phyloP scores from a whole-genome alignment of 2,113 vertebrate species.

The Romanogobio albipinnatus region DNA sequence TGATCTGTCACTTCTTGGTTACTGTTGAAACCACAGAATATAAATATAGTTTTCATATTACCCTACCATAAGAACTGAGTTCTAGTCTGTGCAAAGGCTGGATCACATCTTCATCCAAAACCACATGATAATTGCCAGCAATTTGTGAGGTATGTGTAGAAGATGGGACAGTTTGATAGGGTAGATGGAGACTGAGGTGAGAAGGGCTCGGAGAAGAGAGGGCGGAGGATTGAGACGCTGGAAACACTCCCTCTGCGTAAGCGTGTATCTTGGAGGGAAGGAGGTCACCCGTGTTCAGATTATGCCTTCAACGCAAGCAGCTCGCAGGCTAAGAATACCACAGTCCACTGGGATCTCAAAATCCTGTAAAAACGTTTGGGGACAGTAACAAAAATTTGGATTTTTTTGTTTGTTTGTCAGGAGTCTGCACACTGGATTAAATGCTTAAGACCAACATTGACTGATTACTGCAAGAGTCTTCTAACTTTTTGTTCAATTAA shows the following conservation, averaged over 20 bases:
- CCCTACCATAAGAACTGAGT: neutral
- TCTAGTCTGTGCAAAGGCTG: conserved; percentile 4
- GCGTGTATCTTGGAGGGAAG: conserved; percentile 49
- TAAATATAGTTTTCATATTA: conserved; percentile 29
- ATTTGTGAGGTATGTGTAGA: conserved; percentile 43
- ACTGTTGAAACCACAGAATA: conserved; percentile 24
- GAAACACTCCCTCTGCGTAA: conserved; percentile 66
- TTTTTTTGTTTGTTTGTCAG: neutral
- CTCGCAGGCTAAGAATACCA: conserved; percentile 20
- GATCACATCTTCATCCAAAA: conserved; percentile 13
- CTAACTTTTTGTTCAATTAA: neutral
- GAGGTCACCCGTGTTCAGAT: conserved; percentile 43
- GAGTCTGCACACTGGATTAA: conserved; percentile 50
- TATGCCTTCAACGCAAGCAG: conserved; percentile 38
- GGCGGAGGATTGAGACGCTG: conserved; percentile 54
- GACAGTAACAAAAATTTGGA: neutral
- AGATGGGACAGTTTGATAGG: conserved; percentile 54
- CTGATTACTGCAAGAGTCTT: conserved; percentile 7
- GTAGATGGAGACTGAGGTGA: conserved; percentile 38
- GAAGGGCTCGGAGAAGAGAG: conserved; percentile 47
- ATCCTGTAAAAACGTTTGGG: neutral
- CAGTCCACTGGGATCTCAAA: neutral
- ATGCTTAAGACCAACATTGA: conserved; percentile 13
- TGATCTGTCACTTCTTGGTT: conserved; percentile 1
- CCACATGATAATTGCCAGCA: conserved; percentile 48